Evolutionary conservation across 2,888 invertebrate species (phyloP), one percentile per base, ranked within the genome.

Genomic region (Catocala nupta): DNA sequence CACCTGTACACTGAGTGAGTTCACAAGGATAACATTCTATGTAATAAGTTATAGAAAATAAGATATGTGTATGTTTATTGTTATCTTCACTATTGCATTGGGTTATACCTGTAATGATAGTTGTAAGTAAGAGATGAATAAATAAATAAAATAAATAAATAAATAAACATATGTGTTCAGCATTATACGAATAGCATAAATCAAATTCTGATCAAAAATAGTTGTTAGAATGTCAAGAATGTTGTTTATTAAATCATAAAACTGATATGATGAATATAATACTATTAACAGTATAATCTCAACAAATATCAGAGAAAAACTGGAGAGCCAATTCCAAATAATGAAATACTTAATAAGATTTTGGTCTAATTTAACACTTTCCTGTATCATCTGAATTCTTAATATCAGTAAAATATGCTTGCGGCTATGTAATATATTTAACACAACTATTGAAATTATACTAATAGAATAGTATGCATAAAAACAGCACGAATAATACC

Each of bases 151-250:
- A n/a, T n/a, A n/a, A n/a, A n/a, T n/a, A n/a, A n/a, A n/a, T n/a
- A n/a, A n/a, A n/a, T n/a, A n/a, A n/a, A n/a, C 16, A 16, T 16
- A 16, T 16, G 16, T 16, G 16, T 16, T 16, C 2, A 16, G 16
- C 16, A 55, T 55, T 12, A 47, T 39, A n/a, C 55, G 33, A 34
- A 55, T 12, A 8, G 55, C 55, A 13, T 55, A 55, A 36, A 48
- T n/a, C 1, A 55, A 0, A 55, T 55, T 55, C 5, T 48, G 16
- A 39, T 55, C 55, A 16, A 10, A 16, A 36, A 39, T 9, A 16
- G 48, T n/a, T 16, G 48, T 11, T 5, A 48, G 11, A 39, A 16
- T 5, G 25, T 50, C 43, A 11, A 47, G 13, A 13, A 5, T 34
- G 36, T n/a, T 13, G 16, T 13, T 11, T 11, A 13, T 0, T 5